A percentile compares a stretch with the other conserved stretches of the same genome.
phyloP scores from a whole-genome alignment of 2,888 invertebrate genomes.

The Trachelus stipa region DNA sequence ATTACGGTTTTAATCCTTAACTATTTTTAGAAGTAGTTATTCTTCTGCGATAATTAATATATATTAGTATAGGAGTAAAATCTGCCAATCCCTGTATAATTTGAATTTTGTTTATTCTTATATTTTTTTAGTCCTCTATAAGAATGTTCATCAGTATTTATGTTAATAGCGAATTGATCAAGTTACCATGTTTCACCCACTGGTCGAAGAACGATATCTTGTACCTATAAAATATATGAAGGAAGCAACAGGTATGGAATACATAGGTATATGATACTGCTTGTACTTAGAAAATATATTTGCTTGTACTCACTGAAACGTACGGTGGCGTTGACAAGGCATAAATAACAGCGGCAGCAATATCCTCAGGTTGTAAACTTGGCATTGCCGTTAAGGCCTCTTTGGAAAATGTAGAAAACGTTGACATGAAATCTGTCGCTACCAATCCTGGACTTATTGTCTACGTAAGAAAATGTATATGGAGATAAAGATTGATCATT shows the following conservation, averaged over 20 bases:
- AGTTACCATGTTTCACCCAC: slow-evolving; percentile 51
- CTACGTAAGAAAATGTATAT: slow-evolving; percentile 56
- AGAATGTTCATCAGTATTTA: background rate
- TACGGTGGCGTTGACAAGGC: slow-evolving; percentile 73
- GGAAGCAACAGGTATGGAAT: background rate
- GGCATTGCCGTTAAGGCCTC: slow-evolving; percentile 51
- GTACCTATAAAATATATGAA: slow-evolving; percentile 39
- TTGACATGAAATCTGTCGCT: slow-evolving; percentile 67
- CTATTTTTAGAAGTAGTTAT: background rate
- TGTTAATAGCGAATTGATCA: background rate
- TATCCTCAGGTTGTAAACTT: slow-evolving; percentile 69
- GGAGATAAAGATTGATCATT: background rate
- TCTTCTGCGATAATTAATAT: background rate
- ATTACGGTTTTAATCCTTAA: background rate
- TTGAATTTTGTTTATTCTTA: background rate
- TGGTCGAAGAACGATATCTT: slow-evolving; percentile 51
- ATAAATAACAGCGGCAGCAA: slow-evolving; percentile 74
- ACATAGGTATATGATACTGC: background rate
- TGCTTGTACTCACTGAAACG: slow-evolving; percentile 67
- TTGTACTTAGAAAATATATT: background rate
- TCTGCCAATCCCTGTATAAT: background rate
- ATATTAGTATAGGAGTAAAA: background rate
- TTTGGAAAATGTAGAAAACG: slow-evolving; percentile 50
- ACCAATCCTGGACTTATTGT: slow-evolving; percentile 76
- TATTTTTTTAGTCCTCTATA: background rate